Percentiles rank a stretch among this genome's conserved stretches.
Evolutionary conservation across 2,797 vertebrate species (phyloP).

Genomic region (Darevskia mixta): DNA sequence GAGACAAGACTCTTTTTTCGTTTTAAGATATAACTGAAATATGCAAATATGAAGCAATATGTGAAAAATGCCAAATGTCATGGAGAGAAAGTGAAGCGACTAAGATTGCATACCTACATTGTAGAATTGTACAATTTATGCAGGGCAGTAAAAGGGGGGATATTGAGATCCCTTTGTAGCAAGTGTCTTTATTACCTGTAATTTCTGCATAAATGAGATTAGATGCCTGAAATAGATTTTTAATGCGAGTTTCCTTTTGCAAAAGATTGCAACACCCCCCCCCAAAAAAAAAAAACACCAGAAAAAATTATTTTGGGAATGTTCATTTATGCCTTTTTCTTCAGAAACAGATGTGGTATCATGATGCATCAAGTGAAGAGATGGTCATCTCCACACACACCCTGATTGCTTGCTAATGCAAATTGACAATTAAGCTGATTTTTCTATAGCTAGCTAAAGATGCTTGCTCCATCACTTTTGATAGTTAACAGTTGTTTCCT

Average conservation of each 20-base stretch:
- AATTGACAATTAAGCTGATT: background rate
- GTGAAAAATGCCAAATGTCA: slow-evolving; percentile 18
- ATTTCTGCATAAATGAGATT: slow-evolving; percentile 48
- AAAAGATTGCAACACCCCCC: slow-evolving; percentile 22
- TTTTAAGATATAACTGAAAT: background rate
- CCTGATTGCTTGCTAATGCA: background rate
- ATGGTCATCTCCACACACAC: too few relatives aligned
- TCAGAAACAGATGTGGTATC: background rate
- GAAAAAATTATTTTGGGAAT: background rate
- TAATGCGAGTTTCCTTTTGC: slow-evolving; percentile 41
- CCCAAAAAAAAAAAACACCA: too few relatives aligned
- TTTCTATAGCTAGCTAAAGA: background rate
- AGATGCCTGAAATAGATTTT: slow-evolving; percentile 45
- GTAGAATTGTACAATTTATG: background rate
- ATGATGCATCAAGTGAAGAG: background rate
- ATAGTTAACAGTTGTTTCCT: background rate
- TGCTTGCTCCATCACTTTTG: background rate
- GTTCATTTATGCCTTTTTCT: background rate
- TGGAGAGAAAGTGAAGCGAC: background rate
- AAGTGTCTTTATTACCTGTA: slow-evolving; percentile 53
- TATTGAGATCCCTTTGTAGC: slow-evolving; percentile 9
- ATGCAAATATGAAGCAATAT: slow-evolving; percentile 18
- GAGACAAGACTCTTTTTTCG: background rate
- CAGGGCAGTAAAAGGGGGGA: slow-evolving; percentile 45
- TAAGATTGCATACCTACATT: slow-evolving; percentile 17